Percentiles rank a stretch among this genome's conserved stretches.
phyloP scores from a whole-genome alignment of 2,113 vertebrate species.

The Oreochromis niloticus region DNA sequence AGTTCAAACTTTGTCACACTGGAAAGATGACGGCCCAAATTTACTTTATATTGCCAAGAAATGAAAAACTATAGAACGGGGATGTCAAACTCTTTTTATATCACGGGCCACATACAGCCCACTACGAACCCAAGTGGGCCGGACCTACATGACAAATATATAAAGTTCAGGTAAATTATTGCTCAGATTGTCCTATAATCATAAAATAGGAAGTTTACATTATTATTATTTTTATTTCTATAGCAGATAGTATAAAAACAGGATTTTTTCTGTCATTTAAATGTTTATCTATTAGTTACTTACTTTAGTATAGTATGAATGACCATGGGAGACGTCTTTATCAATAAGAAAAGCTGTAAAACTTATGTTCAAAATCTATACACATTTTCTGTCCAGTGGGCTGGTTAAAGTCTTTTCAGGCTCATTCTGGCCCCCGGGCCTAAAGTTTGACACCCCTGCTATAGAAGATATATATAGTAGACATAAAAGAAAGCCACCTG shows the following conservation, averaged over 20 bases:
- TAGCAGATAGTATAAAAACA: neutral
- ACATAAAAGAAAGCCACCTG: neutral
- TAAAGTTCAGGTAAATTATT: neutral
- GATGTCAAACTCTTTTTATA: neutral
- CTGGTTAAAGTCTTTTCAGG: neutral
- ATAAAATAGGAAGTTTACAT: neutral
- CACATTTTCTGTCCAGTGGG: neutral
- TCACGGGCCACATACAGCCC: neutral
- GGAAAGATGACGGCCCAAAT: neutral
- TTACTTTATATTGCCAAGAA: neutral
- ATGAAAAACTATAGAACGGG: neutral
- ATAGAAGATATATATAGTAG: neutral
- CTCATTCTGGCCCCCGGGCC: neutral
- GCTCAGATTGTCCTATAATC: neutral
- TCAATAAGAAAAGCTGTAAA: neutral
- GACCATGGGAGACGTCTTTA: neutral
- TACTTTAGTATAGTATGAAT: neutral
- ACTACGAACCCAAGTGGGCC: fast-evolving
- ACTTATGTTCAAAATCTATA: neutral
- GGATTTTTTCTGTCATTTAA: neutral
- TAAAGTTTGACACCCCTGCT: neutral
- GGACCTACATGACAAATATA: neutral
- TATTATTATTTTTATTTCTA: neutral
- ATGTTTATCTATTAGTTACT: neutral
- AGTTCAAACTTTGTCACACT: neutral